phyloP scores from a whole-genome alignment of 2,797 vertebrate species.

The Petrocephalus sullivani region DNA sequence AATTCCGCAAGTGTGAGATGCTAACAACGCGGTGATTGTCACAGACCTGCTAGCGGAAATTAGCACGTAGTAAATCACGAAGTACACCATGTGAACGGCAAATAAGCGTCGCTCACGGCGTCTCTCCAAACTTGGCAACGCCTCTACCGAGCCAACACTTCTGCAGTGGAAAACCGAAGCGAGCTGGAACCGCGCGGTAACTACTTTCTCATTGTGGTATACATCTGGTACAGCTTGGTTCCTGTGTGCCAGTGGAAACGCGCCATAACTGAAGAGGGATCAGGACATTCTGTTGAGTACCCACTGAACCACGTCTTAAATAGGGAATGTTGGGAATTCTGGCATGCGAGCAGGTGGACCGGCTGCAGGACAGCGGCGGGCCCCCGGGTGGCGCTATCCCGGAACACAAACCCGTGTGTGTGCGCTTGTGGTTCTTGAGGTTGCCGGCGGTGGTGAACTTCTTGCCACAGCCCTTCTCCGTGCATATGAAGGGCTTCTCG shows the following conservation, averaged over 20 bases:
- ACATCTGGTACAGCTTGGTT: neutral
- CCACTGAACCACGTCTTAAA: neutral
- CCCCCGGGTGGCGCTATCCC: neutral
- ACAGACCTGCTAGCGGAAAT: neutral
- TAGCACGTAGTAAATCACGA: neutral
- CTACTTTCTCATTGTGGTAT: neutral
- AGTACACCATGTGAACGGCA: neutral
- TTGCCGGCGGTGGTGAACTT: slow-evolving; percentile 97
- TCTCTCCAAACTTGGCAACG: neutral
- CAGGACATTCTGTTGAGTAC: neutral
- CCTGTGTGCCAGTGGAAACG: neutral
- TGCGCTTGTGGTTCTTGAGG: slow-evolving; percentile 92
- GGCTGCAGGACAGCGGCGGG: neutral
- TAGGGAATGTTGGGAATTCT: neutral
- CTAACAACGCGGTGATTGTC: neutral
- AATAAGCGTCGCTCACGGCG: neutral
- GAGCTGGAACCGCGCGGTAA: neutral
- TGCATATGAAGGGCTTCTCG: slow-evolving; percentile 92
- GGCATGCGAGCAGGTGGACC: neutral
- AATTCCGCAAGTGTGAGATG: neutral
- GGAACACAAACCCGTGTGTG: slow-evolving; percentile 77
- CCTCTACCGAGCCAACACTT: neutral
- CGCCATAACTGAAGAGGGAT: slow-evolving; percentile 21
- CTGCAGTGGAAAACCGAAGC: neutral
- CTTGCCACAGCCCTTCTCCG: slow-evolving; percentile 87